Conservation (phyloP, 2,888 invertebrate genomes). For the Epistrophe grossulariae region DNA sequence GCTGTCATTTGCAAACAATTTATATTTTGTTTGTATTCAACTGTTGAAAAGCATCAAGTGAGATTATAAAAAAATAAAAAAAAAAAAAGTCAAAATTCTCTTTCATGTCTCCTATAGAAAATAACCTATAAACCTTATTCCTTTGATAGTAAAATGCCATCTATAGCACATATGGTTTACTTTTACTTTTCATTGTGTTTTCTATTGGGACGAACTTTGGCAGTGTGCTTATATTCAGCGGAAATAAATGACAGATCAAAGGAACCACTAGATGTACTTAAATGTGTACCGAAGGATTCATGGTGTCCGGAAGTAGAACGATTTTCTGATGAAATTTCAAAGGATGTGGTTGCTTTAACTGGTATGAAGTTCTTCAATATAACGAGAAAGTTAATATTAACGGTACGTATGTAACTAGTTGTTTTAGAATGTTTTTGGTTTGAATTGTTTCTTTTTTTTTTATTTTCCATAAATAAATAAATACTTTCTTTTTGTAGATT, state of each 20-base stretch:
- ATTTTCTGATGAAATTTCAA: slow-evolving; percentile 80
- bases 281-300: slow-evolving; percentile 82
- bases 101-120: too few species aligned
- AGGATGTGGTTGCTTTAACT: slow-evolving; percentile 80
- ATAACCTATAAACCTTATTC: neutral
- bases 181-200: slow-evolving; percentile 86
- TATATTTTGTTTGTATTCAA: slow-evolving; percentile 86
- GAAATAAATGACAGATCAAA: slow-evolving; percentile 85
- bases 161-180: slow-evolving; percentile 84
- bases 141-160: slow-evolving; percentile 81
- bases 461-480: neutral
- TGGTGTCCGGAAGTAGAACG: slow-evolving; percentile 84
- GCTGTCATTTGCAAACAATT: slow-evolving; percentile 85
- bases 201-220: slow-evolving; percentile 85
- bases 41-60: slow-evolving; percentile 85
- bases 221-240: slow-evolving; percentile 85
- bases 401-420: slow-evolving; percentile 76
- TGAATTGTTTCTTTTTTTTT: neutral
- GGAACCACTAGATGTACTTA: slow-evolving; percentile 82
- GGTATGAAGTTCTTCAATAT: slow-evolving; percentile 82
- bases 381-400: slow-evolving; percentile 81
- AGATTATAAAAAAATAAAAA: slow-evolving; percentile 39
- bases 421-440: neutral
- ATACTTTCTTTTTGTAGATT: slow-evolving; percentile 81
- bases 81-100: neutral